Evolutionary conservation across 2,113 vertebrate genomes (phyloP).

Genomic region (Brachyhypopomus occidentalis): DNA sequence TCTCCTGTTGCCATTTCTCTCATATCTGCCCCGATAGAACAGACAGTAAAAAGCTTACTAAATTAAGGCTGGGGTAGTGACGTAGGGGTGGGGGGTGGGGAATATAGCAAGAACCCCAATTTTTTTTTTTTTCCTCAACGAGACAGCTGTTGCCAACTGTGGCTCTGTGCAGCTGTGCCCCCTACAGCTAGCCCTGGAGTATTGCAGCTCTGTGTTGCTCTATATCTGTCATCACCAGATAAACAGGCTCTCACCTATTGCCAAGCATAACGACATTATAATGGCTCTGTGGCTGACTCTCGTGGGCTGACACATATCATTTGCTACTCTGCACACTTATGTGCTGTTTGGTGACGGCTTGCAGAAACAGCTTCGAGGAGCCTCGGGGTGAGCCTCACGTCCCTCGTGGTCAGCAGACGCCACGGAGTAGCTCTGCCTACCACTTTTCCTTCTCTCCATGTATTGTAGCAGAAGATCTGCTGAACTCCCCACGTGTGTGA

Average conservation of each 20-base stretch:
- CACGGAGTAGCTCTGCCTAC: neutral
- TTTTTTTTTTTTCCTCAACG: conserved; percentile 5
- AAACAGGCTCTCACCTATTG: conserved; percentile 16
- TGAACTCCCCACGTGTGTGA: neutral
- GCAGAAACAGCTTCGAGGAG: conserved; percentile 11
- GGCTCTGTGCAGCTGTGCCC: neutral
- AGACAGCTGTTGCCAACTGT: conserved; percentile 34
- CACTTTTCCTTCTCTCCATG: neutral
- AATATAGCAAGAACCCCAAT: neutral
- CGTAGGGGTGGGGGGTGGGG: neutral
- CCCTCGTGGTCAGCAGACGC: neutral
- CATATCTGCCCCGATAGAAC: conserved; percentile 5
- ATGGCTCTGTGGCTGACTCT: neutral
- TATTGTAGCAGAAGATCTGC: neutral
- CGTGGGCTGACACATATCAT: neutral
- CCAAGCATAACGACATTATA: conserved; percentile 17
- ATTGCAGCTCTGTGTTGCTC: neutral
- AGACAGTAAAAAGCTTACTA: conserved; percentile 17
- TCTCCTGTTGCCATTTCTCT: conserved; percentile 7
- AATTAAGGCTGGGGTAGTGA: neutral
- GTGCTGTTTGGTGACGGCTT: neutral
- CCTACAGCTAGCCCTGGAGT: conserved; percentile 8
- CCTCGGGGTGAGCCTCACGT: neutral
- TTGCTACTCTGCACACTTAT: neutral
- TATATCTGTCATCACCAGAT: neutral